Evolutionary conservation across 1,140 invertebrate species (phyloP).

Genomic region (Brachionus sp.): DNA sequence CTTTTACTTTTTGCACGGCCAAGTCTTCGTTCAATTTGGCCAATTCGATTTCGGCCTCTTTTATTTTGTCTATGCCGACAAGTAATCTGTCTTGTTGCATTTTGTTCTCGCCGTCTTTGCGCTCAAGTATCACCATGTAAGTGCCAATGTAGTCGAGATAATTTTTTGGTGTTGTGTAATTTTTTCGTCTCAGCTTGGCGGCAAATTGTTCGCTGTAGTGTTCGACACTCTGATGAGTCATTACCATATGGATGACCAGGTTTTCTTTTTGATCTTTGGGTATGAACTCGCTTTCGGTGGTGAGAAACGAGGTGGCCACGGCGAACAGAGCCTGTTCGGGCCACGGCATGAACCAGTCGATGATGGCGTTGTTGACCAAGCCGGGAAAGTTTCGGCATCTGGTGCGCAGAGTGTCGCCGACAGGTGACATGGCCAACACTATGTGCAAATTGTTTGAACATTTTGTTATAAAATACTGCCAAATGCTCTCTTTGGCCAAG

Average conservation of each 20-base stretch:
- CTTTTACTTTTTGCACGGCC: conserved; percentile 71
- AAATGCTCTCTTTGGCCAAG: conserved; percentile 64
- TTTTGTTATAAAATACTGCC: conserved; percentile 63
- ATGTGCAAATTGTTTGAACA: conserved; percentile 61
- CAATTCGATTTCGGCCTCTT: conserved; percentile 71
- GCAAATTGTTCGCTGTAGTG: conserved; percentile 71
- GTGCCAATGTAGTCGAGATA: conserved; percentile 78
- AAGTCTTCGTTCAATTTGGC: conserved; percentile 71
- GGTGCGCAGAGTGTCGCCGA: conserved; percentile 59
- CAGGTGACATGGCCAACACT: conserved; percentile 61
- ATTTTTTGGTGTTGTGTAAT: conserved; percentile 83
- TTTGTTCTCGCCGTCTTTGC: conserved; percentile 67
- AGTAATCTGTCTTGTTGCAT: conserved; percentile 68
- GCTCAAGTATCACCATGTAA: conserved; percentile 71
- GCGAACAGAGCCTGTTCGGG: conserved; percentile 65
- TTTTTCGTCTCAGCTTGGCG: conserved; percentile 69
- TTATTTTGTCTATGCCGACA: conserved; percentile 72
- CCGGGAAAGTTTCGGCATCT: conserved; percentile 61
- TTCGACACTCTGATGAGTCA: conserved; percentile 72
- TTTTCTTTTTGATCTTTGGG: conserved; percentile 66
- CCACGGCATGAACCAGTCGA: conserved; percentile 62
- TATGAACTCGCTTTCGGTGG: conserved; percentile 62
- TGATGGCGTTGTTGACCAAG: conserved; percentile 60
- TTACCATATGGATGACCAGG: conserved; percentile 76
- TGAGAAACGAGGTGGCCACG: conserved; percentile 75